These are phyloP conservation scores for Crotalus helleri DNA, from an alignment of 2,113 vertebrate genomes.

Conservation along the genomic window DNA sequence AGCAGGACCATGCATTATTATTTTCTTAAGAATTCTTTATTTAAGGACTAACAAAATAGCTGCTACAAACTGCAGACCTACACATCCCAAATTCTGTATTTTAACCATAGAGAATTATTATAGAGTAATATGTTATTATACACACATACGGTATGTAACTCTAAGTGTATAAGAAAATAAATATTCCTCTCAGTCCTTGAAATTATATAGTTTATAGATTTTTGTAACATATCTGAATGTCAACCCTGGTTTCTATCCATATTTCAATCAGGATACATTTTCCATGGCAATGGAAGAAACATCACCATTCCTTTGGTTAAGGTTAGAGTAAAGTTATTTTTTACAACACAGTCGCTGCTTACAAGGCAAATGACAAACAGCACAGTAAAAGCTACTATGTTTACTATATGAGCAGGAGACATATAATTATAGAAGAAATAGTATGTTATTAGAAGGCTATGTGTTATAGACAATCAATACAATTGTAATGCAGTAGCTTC, in stretches of 20 bases:
- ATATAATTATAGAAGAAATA: background rate
- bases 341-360: background rate
- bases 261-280: background rate
- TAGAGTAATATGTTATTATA: background rate
- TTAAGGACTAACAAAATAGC: background rate
- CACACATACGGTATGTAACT: background rate
- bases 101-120: background rate
- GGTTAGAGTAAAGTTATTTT: background rate
- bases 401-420: background rate
- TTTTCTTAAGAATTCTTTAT: background rate
- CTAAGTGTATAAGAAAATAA: background rate
- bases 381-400: background rate
- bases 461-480: background rate
- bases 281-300: background rate
- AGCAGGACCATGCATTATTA: background rate
- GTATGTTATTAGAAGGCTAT: background rate
- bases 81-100: background rate
- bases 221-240: background rate
- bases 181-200: background rate
- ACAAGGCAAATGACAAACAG: background rate
- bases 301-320: background rate
- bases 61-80: background rate
- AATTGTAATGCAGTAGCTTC: background rate
- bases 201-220: background rate
- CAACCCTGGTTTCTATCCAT: background rate